Evolutionary conservation across 2,797 vertebrate genomes (phyloP).

Genomic region (Silurus lanzhouensis): DNA sequence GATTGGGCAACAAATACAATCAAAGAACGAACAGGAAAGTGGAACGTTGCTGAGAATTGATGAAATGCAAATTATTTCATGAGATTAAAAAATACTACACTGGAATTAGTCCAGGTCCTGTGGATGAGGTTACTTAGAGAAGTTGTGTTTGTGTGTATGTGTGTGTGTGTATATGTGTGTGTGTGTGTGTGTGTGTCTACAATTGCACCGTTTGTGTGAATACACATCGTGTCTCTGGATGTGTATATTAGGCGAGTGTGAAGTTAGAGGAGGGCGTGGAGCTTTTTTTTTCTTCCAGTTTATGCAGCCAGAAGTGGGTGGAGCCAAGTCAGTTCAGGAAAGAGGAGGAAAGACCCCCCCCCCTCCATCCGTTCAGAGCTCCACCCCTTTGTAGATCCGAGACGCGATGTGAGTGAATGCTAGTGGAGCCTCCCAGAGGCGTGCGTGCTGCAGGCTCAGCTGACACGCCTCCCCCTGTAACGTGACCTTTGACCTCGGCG

Average conservation of each 20-base stretch:
- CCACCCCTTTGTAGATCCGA: conserved; percentile 85
- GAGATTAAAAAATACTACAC: conserved; percentile 74
- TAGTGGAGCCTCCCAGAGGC: conserved; percentile 83
- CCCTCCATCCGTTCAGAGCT: conserved; percentile 75
- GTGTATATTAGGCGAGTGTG: conserved; percentile 13
- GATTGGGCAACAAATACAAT: conserved; percentile 8
- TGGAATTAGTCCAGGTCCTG: conserved; percentile 71
- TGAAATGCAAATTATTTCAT: conserved; percentile 68
- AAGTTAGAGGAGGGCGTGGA: conserved; percentile 31
- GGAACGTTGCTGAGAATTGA: conserved; percentile 68
- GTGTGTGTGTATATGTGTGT: conserved; percentile 14
- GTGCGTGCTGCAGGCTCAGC: conserved; percentile 84
- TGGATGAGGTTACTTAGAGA: conserved; percentile 65
- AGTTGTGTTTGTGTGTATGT: conserved; percentile 46
- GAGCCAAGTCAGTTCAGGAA: conserved; percentile 38
- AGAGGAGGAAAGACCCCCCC: not conserved
- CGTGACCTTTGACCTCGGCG: conserved; percentile 79
- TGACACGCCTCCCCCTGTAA: conserved; percentile 90
- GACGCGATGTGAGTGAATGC: conserved; percentile 86
- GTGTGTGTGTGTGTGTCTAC: conserved; percentile 44
- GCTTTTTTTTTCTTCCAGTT: conserved; percentile 23
- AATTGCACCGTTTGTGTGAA: conserved; percentile 41
- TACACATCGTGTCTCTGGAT: conserved; percentile 37
- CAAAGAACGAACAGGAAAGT: conserved; percentile 53
- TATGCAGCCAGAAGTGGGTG: conserved; percentile 44